Evolutionary conservation across 1,140 invertebrate species (phyloP).

Genomic region (Agrypnia vestita): DNA sequence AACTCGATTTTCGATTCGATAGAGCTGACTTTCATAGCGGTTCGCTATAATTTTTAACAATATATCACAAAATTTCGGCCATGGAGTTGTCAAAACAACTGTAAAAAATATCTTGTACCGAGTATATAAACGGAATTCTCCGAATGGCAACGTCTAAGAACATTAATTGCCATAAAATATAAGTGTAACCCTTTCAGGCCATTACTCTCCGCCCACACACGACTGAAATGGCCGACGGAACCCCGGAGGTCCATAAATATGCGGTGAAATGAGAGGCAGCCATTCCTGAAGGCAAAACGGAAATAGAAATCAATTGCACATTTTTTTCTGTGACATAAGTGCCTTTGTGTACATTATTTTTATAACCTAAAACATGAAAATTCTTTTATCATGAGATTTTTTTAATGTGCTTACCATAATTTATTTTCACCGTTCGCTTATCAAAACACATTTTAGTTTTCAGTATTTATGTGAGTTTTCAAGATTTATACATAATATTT

Average conservation of each 20-base stretch:
- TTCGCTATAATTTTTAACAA: neutral
- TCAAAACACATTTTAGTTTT: too few species aligned
- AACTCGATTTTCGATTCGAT: too few species aligned
- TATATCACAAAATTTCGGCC: neutral
- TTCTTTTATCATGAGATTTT: too few species aligned
- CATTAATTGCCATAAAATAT: conserved; percentile 39
- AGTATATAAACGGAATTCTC: neutral
- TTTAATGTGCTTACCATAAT: too few species aligned
- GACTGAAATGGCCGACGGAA: conserved; percentile 14
- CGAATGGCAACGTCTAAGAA: neutral
- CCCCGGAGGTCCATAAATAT: conserved; percentile 44
- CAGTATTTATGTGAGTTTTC: too few species aligned
- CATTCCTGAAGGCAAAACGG: conserved; percentile 1
- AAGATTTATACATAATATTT: too few species aligned
- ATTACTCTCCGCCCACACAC: conserved; percentile 37
- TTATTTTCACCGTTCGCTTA: too few species aligned
- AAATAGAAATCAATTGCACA: conserved; percentile 38
- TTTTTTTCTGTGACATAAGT: conserved; percentile 13
- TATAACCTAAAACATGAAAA: neutral
- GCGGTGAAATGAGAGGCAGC: conserved; percentile 17
- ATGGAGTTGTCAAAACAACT: neutral
- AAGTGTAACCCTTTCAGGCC: conserved; percentile 37
- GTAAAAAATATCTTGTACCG: neutral
- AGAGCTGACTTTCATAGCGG: too few species aligned
- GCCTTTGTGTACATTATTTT: neutral